phyloP scores from a whole-genome alignment of 2,888 invertebrate species.

The Heteromurus nitidus region DNA sequence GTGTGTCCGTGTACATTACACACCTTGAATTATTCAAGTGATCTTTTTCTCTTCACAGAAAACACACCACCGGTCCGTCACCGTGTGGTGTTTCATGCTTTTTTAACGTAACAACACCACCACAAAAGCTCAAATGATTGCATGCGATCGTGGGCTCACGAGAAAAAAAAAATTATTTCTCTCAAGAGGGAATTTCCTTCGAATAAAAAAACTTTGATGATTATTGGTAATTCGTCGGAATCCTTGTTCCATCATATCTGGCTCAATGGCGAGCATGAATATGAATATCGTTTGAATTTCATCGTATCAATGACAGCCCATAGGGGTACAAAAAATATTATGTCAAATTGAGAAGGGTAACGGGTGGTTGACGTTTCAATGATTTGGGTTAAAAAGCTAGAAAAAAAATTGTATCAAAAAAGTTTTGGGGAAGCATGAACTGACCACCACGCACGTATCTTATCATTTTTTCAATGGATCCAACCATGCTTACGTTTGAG shows the following conservation, averaged over 20 bases:
- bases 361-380: conserved; percentile 55
- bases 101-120: conserved; percentile 38
- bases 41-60: conserved; percentile 16
- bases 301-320: conserved; percentile 7
- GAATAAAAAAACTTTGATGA: conserved; percentile 10
- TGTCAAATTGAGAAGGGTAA: conserved; percentile 9
- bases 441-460: neutral
- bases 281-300: too few species aligned
- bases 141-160: too few species aligned
- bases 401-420: too few species aligned
- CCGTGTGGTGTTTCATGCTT: conserved; percentile 49
- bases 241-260: conserved; percentile 39
- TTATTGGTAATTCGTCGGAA: conserved; percentile 54
- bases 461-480: neutral
- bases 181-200: conserved; percentile 1
- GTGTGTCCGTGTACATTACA: conserved; percentile 39
- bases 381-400: conserved; percentile 52
- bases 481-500: neutral
- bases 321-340: neutral
- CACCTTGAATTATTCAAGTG: conserved; percentile 58
- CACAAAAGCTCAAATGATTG: conserved; percentile 41
- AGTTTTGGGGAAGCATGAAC: conserved; percentile 19
- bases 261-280: too few species aligned
- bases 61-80: neutral
- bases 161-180: too few species aligned